Base-by-base conservation (phyloP, 2,888 invertebrate genomes). In the Crocallis elinguaria region DNA sequence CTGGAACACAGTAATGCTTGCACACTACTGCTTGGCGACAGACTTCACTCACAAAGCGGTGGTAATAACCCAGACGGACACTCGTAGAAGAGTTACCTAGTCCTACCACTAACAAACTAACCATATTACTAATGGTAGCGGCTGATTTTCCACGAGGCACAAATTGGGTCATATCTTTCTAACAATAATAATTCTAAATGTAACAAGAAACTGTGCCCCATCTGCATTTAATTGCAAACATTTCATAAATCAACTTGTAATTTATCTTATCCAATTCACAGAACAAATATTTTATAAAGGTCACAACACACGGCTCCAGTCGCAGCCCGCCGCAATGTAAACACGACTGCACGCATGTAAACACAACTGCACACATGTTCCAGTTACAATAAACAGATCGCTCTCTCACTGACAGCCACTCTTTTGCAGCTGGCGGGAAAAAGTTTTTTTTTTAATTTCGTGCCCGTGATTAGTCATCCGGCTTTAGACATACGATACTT, bases 201-300 rank as follows among this genome's bases (percentile, higher is more conserved):
- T 33, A 45, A 45, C 17, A 46, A 23, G 11, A 48, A 23, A 16
- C 45, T 45, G 46, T 16, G 46, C 45, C 21, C 23, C 42, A 36
- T 41, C 45, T 35, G 8, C 23, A 19, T 27, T 23, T 32, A 12
- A 35, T 11, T 23, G 37, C 37, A 43, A 39, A 45, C 54, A 51
- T 62, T 54, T 49, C 57, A 54, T 62, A 60, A 62, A 64, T 64
- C 60, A 46, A 38, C 46, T 23, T 42, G 55, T 59, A 57, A 64
- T 61, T 61, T 64, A 64, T 58, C 17, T 27, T n/a, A 14, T 29
- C 4, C n/a, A 42, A 50, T 56, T 50, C 49, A 50, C 35, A 46
- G 50, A 50, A 51, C 13, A 46, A 48, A 48, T 5, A 29, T 19
- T 19, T 4, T 32, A 45, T 46, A 48, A 49, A 35, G 50, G 50